phyloP scores from a whole-genome alignment of 2,797 vertebrate species.

The Leucoraja ocellata region DNA sequence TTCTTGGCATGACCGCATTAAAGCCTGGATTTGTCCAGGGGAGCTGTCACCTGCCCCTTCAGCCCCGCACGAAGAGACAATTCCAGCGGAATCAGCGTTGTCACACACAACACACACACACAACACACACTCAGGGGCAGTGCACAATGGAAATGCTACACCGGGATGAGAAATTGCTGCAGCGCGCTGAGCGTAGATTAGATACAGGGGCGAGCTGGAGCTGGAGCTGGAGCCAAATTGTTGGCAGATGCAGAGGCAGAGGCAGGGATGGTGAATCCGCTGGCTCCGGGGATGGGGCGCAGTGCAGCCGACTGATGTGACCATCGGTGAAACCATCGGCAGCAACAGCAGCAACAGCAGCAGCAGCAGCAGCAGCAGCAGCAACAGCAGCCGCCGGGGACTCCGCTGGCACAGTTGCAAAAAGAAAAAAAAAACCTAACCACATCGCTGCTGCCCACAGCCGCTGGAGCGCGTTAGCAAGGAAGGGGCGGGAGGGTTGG shows the following conservation, averaged over 20 bases:
- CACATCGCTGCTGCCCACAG: not conserved
- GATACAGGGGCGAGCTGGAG: conserved; percentile 40
- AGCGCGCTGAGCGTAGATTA: conserved; percentile 50
- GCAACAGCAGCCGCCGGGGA: not conserved
- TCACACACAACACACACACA: not conserved
- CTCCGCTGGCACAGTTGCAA: not conserved
- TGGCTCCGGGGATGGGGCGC: not conserved
- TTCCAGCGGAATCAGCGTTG: not conserved
- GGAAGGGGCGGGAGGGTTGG: not conserved
- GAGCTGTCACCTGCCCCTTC: not conserved
- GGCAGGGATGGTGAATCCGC: not conserved
- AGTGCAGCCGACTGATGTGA: conserved; percentile 41
- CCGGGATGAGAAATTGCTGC: conserved; percentile 60
- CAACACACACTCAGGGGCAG: conserved; percentile 23
- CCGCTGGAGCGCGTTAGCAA: not conserved
- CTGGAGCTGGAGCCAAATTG: conserved; percentile 17
- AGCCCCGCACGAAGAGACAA: not conserved
- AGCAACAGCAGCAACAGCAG: not conserved
- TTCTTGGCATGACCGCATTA: not conserved
- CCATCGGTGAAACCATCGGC: not conserved
- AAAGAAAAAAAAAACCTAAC: not conserved
- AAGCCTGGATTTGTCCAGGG: not conserved
- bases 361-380: not conserved
- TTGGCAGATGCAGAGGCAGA: not conserved
- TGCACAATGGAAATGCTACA: conserved; percentile 50